A percentile compares a stretch with the other conserved stretches of the same genome.
These are phyloP conservation scores for Pyrocephalus nanus DNA, from an alignment of 2,797 vertebrate species.

Conservation along the genomic window DNA sequence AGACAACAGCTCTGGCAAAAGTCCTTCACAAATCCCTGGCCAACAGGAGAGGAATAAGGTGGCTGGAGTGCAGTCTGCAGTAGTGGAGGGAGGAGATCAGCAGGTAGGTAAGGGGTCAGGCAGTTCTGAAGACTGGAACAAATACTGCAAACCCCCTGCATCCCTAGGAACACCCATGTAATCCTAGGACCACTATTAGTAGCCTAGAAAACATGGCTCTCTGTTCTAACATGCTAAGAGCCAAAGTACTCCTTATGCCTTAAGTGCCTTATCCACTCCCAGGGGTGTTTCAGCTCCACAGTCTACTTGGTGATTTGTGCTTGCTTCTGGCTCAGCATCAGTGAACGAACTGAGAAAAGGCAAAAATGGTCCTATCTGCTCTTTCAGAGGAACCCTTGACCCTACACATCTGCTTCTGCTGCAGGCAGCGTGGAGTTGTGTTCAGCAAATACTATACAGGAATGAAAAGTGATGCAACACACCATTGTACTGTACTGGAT, in stretches of 20 bases:
- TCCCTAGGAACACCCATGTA: neutral
- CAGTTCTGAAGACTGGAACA: neutral
- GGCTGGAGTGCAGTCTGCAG: neutral
- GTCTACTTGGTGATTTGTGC: neutral
- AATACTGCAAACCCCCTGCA: neutral
- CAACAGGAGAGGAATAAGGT: neutral
- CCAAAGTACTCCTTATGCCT: neutral
- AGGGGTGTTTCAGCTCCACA: neutral
- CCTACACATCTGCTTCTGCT: neutral
- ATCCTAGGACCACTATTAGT: neutral
- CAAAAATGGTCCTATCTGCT: neutral
- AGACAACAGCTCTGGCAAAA: neutral
- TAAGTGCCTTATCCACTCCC: neutral
- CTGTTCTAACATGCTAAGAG: neutral
- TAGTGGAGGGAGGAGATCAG: neutral
- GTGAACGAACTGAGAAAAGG: neutral
- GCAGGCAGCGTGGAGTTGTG: neutral
- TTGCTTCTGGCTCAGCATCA: neutral
- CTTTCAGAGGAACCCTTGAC: neutral
- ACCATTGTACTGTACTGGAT: neutral
- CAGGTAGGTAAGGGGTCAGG: neutral
- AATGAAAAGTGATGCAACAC: neutral
- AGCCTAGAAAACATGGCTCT: neutral
- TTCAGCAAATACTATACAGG: neutral
- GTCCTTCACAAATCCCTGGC: neutral